A percentile compares a stretch with the other conserved stretches of the same genome.
These are phyloP conservation scores for Araneus ventricosus DNA, from an alignment of 1,140 invertebrate genomes.

Conservation along the genomic window DNA sequence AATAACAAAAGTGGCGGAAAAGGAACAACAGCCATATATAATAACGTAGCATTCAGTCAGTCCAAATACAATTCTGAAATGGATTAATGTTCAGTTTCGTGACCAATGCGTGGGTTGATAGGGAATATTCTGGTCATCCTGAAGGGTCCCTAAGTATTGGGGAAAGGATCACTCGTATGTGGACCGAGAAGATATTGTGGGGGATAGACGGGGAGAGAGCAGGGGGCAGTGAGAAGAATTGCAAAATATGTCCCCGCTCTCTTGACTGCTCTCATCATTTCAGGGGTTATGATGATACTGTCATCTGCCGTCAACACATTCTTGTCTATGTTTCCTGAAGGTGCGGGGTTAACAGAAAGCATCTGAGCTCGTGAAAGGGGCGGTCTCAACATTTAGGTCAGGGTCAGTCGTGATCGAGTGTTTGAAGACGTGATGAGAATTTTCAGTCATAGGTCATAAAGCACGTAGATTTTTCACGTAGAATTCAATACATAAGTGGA, in stretches of 20 bases:
- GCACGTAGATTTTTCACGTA: too few species aligned
- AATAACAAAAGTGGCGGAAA: background rate
- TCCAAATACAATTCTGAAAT: slow-evolving; percentile 39
- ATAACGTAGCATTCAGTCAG: background rate
- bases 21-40: slow-evolving; percentile 23
- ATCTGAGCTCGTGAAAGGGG: background rate
- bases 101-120: slow-evolving; percentile 23
- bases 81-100: slow-evolving; percentile 52
- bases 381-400: background rate
- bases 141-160: background rate
- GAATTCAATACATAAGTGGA: too few species aligned
- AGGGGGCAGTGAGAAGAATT: background rate
- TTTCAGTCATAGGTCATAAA: too few species aligned
- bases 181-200: background rate
- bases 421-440: too few species aligned
- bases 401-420: too few species aligned
- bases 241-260: slow-evolving; percentile 27
- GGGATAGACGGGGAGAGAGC: background rate
- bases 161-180: background rate
- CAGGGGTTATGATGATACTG: slow-evolving; percentile 37
- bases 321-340: slow-evolving; percentile 19
- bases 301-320: slow-evolving; percentile 30
- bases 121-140: slow-evolving; percentile 12
- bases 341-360: slow-evolving; percentile 22
- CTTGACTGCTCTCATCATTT: background rate